Evolutionary conservation across 1,140 invertebrate species (phyloP), one percentile per base, ranked within the genome.

Genomic region (Tetramorium alpestre): DNA sequence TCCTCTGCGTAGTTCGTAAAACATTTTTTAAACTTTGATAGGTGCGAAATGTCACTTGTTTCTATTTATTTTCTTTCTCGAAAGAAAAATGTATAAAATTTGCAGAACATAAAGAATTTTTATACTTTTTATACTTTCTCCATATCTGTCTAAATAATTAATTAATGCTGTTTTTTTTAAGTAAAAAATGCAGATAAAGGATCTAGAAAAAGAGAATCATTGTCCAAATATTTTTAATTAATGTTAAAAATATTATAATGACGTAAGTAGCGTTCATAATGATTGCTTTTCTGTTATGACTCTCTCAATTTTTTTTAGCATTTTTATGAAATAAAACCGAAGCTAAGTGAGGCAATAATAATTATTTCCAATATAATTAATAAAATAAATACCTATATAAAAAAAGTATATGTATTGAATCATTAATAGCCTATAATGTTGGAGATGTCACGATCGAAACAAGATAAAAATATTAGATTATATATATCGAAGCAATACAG

Each of bases 391-490:
- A 22, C 33, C 33, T 33, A 33, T 4, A 78, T 33, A 47, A 69
- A 51, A 51, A n/a, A 65, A 2, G 8, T 33, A 10, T 8, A 18
- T 41, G 33, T 18, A 54, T 69, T 5, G 7, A 49, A 51, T 10
- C 11, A 7, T 65, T 38, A 69, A 80, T 11, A 25, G 10, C 4
- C n/a, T 51, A 56, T 58, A 73, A 72, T 2, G 38, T 47, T 6
- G 44, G 8, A 22, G n/a, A 5, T n/a, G 11, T 44, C 18, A 28
- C 25, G 49, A 44, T 58, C 25, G 54, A 73, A 16, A 82, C 18
- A 41, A 60, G n/a, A 60, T 73, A 33, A 22, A 72, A n/a, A 47
- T 82, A 72, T 44, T 51, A 51, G n/a, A 73, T 69, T 75, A 75
- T 25, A 38, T 49, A 84, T 41, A 47, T 49, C 38, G n/a, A 33